Base-by-base conservation (phyloP, 2,797 vertebrate genomes). In the Poliocrania exsul region DNA sequence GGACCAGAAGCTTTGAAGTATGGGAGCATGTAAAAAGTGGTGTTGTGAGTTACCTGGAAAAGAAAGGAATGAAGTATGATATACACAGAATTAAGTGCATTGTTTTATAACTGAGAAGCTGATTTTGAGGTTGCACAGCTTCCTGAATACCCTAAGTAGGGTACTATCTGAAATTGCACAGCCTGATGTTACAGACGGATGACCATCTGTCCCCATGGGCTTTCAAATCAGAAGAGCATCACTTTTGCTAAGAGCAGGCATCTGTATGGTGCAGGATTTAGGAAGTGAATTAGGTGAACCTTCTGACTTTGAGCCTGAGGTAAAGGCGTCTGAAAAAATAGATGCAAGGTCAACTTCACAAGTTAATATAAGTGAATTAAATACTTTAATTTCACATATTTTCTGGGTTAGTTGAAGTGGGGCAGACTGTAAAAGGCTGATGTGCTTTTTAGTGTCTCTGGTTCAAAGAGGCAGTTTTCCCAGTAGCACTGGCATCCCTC, bases 221-320 rank as follows among this genome's bases (percentile, higher is more conserved):
- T 96, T 96, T 95, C 90, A 92, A 57, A 93, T 87, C 79, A 92
- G 84, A 61, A 77, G 18, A 83, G 25, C 71, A 92, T 61, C 3
- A 16, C 86, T 93, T 72, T 81, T 93, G 49, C 51, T 51, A n/a
- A 89, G 46, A 53, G 2, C 51, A 66, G 51, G 42, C 58, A 50
- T 57, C 60, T 82, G 16, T 51, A 25, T 42, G 18, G 29, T 71
- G n/a, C 35, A 65, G 62, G 56, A 46, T 85, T 67, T 75, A 65
- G 20, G 58, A 80, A 85, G 31, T 86, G 69, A 92, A 87, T 75
- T 86, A 69, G 57, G 42, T 53, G 53, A 93, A 92, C 37, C n/a
- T 83, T 80, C 80, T 58, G 71, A 77, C 37, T 73, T 78, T 69
- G 87, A 83, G 82, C 44, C 72, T 72, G 58, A 79, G 19, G 21